Conservation (phyloP, 2,113 vertebrate species). For the Hippotragus niger region DNA sequence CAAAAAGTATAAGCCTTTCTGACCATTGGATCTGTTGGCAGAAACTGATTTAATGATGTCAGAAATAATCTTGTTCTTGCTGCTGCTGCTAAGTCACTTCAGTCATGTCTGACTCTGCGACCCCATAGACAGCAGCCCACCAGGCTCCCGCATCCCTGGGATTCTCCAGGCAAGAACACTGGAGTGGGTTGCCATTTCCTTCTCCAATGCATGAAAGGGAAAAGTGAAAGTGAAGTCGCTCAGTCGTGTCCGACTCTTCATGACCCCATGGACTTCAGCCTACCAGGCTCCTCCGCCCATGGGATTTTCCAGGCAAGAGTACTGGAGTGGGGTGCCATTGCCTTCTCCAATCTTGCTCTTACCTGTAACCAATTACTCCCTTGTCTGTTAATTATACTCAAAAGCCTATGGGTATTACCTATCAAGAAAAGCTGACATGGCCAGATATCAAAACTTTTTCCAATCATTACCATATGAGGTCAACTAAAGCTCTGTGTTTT, state of each 20-base stretch:
- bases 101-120: rapidly evolving
- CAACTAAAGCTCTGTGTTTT: not conserved
- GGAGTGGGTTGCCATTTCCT: no score
- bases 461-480: not conserved
- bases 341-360: not conserved
- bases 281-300: no score
- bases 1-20: not conserved
- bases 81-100: no score
- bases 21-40: not conserved
- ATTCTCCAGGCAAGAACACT: no score
- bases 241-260: rapidly evolving
- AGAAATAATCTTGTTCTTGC: not conserved
- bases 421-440: not conserved
- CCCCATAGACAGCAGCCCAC: no score
- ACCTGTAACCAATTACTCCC: not conserved
- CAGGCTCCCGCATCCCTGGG: rapidly evolving
- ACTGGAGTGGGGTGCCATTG: no score
- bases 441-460: not conserved
- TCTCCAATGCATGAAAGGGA: no score
- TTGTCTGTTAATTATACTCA: not conserved
- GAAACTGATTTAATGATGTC: not conserved
- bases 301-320: no score
- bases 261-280: no score
- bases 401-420: not conserved
- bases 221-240: no score